phyloP scores from a whole-genome alignment of 2,888 invertebrate species.

The Ditula angustiorana region DNA sequence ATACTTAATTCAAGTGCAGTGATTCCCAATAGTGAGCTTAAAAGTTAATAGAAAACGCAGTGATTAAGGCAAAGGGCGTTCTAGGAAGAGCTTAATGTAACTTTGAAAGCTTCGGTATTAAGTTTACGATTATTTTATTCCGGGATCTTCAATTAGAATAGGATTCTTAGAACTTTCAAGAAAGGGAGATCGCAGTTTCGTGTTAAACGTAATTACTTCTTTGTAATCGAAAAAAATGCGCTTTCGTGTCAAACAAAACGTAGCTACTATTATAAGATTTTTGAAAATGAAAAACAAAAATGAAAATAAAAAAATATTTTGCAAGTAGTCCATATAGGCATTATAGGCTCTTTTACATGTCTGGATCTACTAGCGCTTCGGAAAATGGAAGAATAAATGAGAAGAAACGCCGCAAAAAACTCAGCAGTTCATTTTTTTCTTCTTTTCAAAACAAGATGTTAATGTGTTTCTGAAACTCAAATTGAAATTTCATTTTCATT shows the following conservation, averaged over 20 bases:
- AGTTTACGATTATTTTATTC: constrained; percentile 23
- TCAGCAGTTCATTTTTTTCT: no score
- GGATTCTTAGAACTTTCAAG: constrained; percentile 23
- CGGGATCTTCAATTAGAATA: constrained; percentile 33
- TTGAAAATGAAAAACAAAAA: not conserved
- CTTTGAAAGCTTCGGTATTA: constrained; percentile 32
- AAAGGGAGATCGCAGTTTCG: constrained; percentile 7
- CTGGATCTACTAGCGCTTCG: no score
- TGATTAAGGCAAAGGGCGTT: constrained; percentile 6
- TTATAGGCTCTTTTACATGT: no score
- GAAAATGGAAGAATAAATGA: no score
- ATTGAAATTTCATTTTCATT: no score
- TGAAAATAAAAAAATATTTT: not conserved
- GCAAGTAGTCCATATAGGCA: no score
- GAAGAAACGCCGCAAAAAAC: no score
- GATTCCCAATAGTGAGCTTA: no score
- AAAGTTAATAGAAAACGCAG: not conserved
- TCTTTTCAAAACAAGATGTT: no score
- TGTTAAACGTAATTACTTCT: not conserved
- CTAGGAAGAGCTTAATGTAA: constrained; percentile 31
- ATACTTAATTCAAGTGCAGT: not conserved
- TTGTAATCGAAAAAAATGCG: not conserved
- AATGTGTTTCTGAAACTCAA: no score
- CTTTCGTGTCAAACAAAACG: no score
- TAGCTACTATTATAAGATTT: no score